Evolutionary conservation across 2,797 vertebrate species (phyloP).

Genomic region (Lagocephalus sceleratus): DNA sequence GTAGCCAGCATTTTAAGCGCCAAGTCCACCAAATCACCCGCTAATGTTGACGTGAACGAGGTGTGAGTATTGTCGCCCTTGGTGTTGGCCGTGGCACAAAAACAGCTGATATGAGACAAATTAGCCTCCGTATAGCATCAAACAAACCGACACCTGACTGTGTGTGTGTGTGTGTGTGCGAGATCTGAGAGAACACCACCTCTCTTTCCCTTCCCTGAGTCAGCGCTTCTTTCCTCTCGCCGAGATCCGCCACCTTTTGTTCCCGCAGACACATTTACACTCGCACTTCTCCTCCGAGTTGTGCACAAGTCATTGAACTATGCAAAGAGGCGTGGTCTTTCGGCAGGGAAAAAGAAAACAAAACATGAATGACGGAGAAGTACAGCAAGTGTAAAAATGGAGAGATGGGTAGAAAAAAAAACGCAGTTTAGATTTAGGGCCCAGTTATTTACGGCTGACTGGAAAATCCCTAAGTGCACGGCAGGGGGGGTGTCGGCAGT

Average conservation of each 20-base stretch:
- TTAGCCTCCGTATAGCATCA: not conserved
- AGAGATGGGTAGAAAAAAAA: constrained; percentile 10
- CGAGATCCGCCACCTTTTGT: constrained; percentile 4
- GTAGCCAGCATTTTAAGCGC: no score
- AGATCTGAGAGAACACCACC: constrained; percentile 16
- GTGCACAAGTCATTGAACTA: no score
- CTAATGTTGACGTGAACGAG: no score
- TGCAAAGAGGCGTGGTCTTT: no score
- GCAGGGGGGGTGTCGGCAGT: constrained; percentile 59
- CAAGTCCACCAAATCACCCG: no score
- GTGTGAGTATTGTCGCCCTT: no score
- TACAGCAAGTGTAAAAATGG: constrained; percentile 5
- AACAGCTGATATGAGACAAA: no score
- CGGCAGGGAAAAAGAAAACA: no score
- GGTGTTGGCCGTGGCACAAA: no score
- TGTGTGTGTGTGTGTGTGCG: not conserved
- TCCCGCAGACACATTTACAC: not conserved
- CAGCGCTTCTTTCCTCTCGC: constrained; percentile 52
- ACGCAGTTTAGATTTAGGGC: constrained; percentile 13
- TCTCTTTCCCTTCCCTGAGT: constrained; percentile 24
- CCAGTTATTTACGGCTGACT: constrained; percentile 44
- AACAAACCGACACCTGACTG: not conserved
- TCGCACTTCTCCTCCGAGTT: not conserved
- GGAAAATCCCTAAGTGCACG: constrained; percentile 74
- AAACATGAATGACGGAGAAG: not conserved